Base-by-base conservation (phyloP, 2,888 invertebrate species). In the Euspilapteryx auroguttella region DNA sequence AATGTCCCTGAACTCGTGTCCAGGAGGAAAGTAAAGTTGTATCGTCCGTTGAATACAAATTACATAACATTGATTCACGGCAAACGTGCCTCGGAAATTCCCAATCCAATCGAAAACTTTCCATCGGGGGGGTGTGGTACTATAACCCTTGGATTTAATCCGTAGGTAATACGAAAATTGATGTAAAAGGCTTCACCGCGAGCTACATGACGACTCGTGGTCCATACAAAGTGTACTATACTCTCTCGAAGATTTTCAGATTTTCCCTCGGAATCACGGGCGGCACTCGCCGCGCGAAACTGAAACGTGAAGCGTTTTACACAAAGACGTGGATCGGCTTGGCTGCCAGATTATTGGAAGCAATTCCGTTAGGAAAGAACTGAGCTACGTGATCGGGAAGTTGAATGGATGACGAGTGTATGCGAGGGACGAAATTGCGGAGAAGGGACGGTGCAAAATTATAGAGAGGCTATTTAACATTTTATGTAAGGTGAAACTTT, bases 131-230 rank as follows among this genome's bases (percentile, higher is more conserved):
- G 56, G n/a, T n/a, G n/a, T n/a, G n/a, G n/a, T n/a, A n/a, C n/a
- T n/a, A n/a, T 57, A 61, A 65, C 61, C 65, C 61, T 59, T 58
- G 53, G 59, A 63, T 69, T 68, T 69, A 73, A 73, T 73, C 71
- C 68, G 63, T 73, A 51, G 65, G 65, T 73, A 73, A 73, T 69
- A 66, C 65, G 68, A 73, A 71, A 73, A 73, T 69, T 71, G 69
- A 68, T 68, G 69, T 71, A 64, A 64, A 64, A 64, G 56, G 59
- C 50, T 55, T 47, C 49, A 42, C 55, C 55, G 45, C 58, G 49
- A 52, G 46, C 47, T 13, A 35, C 52, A 45, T 35, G 52, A 45
- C 45, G 32, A 47, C 40, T 39, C 45, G 47, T 42, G 51, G 51
- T 51, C 57, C 64, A 65, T 65, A 65, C 63, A 58, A 68, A 66